Conservation (phyloP, 2,888 invertebrate genomes). For the Neuroscelio doddi region DNA sequence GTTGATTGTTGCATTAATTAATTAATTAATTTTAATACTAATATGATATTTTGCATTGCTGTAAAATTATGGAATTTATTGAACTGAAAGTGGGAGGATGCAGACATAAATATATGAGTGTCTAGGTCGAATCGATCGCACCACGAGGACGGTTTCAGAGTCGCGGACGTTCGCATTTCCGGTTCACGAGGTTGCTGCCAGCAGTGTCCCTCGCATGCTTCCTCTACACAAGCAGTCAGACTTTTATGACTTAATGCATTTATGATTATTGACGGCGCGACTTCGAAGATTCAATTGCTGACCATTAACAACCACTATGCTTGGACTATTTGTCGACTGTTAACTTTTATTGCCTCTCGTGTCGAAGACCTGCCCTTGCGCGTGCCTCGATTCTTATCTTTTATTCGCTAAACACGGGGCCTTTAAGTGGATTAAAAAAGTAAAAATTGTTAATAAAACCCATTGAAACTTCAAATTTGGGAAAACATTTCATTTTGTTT, state of each 20-base stretch:
- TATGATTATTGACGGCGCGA: constrained; percentile 3
- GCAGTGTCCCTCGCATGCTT: background rate
- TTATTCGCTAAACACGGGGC: constrained; percentile 1
- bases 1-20: no score
- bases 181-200: constrained; percentile 1
- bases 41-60: no score
- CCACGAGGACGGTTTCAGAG: background rate
- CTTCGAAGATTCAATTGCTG: constrained; percentile 1
- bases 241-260: constrained; percentile 4
- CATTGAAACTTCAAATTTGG: no score
- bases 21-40: no score
- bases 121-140: background rate
- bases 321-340: background rate
- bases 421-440: background rate
- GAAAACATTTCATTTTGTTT: no score
- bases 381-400: background rate
- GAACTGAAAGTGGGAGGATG: no score
- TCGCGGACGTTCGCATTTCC: background rate
- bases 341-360: background rate
- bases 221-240: background rate
- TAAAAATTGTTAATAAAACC: background rate
- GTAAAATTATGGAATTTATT: no score
- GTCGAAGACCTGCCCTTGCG: background rate
- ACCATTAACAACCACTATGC: background rate
- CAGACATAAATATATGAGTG: no score